phyloP scores from a whole-genome alignment of 2,797 vertebrate species.

The Lagodon rhomboides region DNA sequence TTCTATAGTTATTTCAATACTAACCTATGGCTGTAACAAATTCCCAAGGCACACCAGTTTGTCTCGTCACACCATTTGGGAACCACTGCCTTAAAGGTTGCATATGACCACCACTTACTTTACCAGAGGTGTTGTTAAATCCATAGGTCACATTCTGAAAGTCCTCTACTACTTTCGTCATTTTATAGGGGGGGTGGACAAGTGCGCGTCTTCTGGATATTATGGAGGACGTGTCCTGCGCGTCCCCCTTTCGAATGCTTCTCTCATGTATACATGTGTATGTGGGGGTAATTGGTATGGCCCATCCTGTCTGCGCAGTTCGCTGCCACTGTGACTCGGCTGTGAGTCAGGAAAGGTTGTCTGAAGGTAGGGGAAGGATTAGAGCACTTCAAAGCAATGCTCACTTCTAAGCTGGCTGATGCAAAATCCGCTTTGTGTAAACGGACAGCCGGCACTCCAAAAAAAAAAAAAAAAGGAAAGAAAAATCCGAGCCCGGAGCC shows the following conservation, averaged over 20 bases:
- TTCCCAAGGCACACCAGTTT: too few relatives aligned
- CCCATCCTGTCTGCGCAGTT: slow-evolving; percentile 48
- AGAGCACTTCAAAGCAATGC: slow-evolving; percentile 83
- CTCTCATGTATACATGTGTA: slow-evolving; percentile 5
- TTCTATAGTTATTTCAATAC: too few relatives aligned
- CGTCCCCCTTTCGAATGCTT: not conserved
- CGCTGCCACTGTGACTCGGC: slow-evolving; percentile 54
- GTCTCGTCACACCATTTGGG: too few relatives aligned
- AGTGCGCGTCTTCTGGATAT: too few relatives aligned
- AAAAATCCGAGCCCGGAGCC: slow-evolving; percentile 48
- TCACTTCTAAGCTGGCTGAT: slow-evolving; percentile 83
- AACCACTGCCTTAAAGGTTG: too few relatives aligned
- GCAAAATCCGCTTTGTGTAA: slow-evolving; percentile 85
- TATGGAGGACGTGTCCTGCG: too few relatives aligned
- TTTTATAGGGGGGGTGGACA: too few relatives aligned
- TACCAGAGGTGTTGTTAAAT: too few relatives aligned
- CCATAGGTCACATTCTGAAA: too few relatives aligned
- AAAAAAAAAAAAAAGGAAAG: slow-evolving; percentile 60
- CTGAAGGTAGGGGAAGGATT: slow-evolving; percentile 86
- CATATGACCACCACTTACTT: too few relatives aligned
- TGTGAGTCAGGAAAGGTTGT: slow-evolving; percentile 80
- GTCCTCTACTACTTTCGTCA: too few relatives aligned
- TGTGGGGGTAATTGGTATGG: slow-evolving; percentile 40
- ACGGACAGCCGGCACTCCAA: slow-evolving; percentile 73
- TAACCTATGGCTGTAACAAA: too few relatives aligned